Conservation (phyloP, 2,113 vertebrate species). For the Haemorhous mexicanus region DNA sequence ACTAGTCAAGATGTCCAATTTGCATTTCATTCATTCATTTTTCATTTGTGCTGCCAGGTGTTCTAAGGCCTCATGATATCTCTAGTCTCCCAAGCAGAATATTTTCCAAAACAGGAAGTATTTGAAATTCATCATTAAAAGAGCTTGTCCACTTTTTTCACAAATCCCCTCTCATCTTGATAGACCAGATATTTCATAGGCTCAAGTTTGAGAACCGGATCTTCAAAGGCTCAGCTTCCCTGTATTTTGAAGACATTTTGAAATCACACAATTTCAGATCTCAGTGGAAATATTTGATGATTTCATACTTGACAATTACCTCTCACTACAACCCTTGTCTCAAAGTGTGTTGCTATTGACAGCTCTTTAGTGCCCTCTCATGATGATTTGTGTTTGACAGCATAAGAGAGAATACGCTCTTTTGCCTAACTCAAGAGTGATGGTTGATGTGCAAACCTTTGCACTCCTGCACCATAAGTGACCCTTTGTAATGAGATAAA, state of each 20-base stretch:
- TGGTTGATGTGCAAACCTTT: background rate
- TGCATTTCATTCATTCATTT: conserved; percentile 13
- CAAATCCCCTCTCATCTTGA: background rate
- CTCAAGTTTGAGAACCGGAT: background rate
- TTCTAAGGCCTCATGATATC: background rate
- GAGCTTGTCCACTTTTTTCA: background rate
- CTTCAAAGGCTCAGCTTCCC: background rate
- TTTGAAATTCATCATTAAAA: background rate
- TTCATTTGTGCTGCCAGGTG: conserved; percentile 9
- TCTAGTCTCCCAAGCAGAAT: background rate
- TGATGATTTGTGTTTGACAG: conserved; percentile 47
- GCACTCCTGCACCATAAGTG: background rate
- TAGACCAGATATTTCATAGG: background rate
- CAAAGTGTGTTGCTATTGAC: background rate
- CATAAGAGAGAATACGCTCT: background rate
- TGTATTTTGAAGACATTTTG: background rate
- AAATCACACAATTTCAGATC: background rate
- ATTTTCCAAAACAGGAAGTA: background rate
- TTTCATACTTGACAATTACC: background rate
- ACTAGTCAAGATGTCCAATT: background rate
- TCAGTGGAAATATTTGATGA: background rate
- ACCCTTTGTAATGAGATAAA: background rate
- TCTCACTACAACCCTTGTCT: background rate
- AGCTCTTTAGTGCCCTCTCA: conserved; percentile 66
- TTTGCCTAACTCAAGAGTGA: background rate